Percentiles rank a stretch among this genome's conserved stretches.
Conservation (phyloP, 2,113 vertebrate species). For the Petromus typicus region DNA sequence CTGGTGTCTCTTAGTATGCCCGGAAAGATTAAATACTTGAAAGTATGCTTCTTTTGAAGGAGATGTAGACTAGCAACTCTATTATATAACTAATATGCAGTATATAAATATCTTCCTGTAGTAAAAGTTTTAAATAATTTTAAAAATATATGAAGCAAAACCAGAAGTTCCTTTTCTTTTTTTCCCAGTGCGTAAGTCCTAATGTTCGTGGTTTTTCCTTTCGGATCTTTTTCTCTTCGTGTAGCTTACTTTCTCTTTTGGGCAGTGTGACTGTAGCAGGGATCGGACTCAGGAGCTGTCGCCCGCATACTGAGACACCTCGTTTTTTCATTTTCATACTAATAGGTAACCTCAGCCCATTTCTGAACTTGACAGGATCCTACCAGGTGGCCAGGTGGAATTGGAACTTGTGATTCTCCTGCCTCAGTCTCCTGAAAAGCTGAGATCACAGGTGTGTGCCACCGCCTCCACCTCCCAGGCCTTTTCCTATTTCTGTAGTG, state of each 20-base stretch:
- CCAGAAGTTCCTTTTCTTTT: not conserved
- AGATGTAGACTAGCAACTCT: not conserved
- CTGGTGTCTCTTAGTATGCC: not conserved
- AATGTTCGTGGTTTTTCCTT: not conserved
- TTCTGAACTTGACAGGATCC: not conserved
- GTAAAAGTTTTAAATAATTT: conserved; percentile 11
- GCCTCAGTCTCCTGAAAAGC: not conserved
- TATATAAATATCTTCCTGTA: not conserved
- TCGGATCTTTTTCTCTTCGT: not conserved
- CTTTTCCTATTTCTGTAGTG: not conserved
- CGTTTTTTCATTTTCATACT: not conserved
- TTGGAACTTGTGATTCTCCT: not conserved
- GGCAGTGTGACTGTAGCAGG: not conserved
- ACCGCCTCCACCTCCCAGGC: not conserved
- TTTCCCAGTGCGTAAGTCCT: not conserved
- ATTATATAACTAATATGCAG: not conserved
- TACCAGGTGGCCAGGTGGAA: not conserved
- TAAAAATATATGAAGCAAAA: not conserved
- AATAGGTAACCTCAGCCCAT: not conserved
- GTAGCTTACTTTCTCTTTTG: not conserved
- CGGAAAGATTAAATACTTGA: not conserved
- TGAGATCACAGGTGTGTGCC: not conserved
- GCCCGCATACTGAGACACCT: not conserved
- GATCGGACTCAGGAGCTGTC: not conserved
- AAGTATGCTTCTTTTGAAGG: not conserved